Conservation (phyloP, 2,113 vertebrate species). For the Tachysurus vachellii region DNA sequence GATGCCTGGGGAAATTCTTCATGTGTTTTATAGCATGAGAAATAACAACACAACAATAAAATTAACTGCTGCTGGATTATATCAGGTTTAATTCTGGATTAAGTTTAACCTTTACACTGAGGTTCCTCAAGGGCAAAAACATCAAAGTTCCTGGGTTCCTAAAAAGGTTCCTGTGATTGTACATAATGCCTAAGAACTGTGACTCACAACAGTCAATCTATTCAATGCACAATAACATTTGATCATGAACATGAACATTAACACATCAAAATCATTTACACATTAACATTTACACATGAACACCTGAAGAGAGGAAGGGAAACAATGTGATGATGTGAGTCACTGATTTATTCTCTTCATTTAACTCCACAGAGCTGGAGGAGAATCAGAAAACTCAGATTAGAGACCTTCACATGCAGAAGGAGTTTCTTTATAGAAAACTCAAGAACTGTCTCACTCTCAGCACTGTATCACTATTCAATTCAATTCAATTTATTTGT, state of each 20-base stretch:
- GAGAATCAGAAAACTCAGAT: not conserved
- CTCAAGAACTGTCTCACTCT: too few relatives aligned
- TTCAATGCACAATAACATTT: not conserved
- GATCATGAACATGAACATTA: not conserved
- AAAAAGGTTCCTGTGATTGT: not conserved
- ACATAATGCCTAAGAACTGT: not conserved
- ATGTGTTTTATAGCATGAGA: conserved; percentile 52
- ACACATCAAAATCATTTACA: too few relatives aligned
- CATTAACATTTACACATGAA: too few relatives aligned
- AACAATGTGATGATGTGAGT: not conserved
- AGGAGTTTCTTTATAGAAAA: not conserved
- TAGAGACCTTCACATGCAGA: not conserved
- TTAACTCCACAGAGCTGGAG: not conserved
- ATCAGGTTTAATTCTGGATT: not conserved
- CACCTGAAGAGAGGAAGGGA: not conserved
- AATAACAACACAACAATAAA: conserved; percentile 34
- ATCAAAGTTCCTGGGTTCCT: not conserved
- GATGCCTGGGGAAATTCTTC: conserved; percentile 42
- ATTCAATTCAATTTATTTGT: too few relatives aligned
- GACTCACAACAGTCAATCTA: not conserved
- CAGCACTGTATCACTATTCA: too few relatives aligned
- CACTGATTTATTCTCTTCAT: not conserved
- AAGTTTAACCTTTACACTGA: not conserved
- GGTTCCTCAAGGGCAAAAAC: not conserved
- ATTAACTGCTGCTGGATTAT: conserved; percentile 3